phyloP scores from a whole-genome alignment of 2,888 invertebrate genomes.

The Cataglyphis altisquamis region DNA sequence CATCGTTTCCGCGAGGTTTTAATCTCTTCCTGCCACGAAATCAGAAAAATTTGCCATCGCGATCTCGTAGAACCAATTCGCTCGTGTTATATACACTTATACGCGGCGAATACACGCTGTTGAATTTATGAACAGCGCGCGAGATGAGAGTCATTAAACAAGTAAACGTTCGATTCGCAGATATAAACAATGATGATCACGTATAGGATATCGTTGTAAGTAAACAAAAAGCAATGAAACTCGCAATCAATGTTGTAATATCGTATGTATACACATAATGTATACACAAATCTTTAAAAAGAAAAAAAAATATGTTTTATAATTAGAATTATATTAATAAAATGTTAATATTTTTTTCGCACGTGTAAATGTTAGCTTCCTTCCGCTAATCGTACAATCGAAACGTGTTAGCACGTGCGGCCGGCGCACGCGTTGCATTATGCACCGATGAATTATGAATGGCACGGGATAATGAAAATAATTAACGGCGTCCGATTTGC shows the following conservation, averaged over 20 bases:
- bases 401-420: constrained; percentile 26
- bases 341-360: neutral
- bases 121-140: constrained; percentile 33
- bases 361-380: constrained; percentile 16
- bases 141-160: constrained; percentile 22
- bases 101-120: neutral
- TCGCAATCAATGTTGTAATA: neutral
- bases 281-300: no score
- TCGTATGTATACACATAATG: no score
- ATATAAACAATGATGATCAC: neutral
- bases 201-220: neutral
- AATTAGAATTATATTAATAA: neutral
- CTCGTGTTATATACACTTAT: constrained; percentile 15
- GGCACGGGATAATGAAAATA: constrained; percentile 61
- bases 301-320: neutral
- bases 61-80: constrained; percentile 31
- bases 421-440: constrained; percentile 38
- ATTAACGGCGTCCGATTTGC: constrained; percentile 66
- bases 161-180: constrained; percentile 13
- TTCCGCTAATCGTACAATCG: constrained; percentile 10
- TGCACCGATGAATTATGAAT: constrained; percentile 63
- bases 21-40: constrained; percentile 72
- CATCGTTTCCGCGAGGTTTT: constrained; percentile 73
- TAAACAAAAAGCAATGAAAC: neutral
- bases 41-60: constrained; percentile 70